phyloP scores from a whole-genome alignment of 1,140 invertebrate genomes.

The Drosophila auraria region DNA sequence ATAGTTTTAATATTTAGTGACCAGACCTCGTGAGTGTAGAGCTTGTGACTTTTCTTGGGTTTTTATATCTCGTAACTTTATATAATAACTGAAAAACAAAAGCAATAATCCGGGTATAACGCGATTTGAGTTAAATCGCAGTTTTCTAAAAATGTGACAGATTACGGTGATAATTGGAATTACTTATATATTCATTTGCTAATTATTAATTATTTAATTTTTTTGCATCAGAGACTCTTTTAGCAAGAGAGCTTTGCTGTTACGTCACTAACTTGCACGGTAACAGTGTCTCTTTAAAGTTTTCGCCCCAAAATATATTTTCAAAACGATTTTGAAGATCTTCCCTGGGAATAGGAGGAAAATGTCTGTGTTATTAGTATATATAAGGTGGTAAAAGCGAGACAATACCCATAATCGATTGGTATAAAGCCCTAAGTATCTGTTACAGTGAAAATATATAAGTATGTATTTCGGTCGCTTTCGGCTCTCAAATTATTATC shows the following conservation, averaged over 20 bases:
- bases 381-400: neutral
- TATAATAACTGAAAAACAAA: too few species aligned
- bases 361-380: neutral
- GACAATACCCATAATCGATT: neutral
- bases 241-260: slow-evolving; percentile 11
- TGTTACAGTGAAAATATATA: slow-evolving; percentile 2
- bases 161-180: too few species aligned
- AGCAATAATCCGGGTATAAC: too few species aligned
- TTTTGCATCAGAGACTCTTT: too few species aligned
- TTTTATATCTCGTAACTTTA: too few species aligned
- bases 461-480: slow-evolving; percentile 1
- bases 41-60: too few species aligned
- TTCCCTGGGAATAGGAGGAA: fast-evolving
- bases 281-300: neutral
- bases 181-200: neutral
- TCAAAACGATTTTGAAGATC: too few species aligned
- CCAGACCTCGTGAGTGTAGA: neutral
- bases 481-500: slow-evolving; percentile 22
- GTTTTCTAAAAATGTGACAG: too few species aligned
- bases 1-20: neutral
- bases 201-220: neutral
- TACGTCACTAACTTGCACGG: neutral
- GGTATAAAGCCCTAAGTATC: slow-evolving; percentile 3
- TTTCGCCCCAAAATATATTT: too few species aligned
- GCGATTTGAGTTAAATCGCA: too few species aligned